A percentile compares a stretch with the other conserved stretches of the same genome.
phyloP scores from a whole-genome alignment of 2,888 invertebrate species.

The Euclidia mi region DNA sequence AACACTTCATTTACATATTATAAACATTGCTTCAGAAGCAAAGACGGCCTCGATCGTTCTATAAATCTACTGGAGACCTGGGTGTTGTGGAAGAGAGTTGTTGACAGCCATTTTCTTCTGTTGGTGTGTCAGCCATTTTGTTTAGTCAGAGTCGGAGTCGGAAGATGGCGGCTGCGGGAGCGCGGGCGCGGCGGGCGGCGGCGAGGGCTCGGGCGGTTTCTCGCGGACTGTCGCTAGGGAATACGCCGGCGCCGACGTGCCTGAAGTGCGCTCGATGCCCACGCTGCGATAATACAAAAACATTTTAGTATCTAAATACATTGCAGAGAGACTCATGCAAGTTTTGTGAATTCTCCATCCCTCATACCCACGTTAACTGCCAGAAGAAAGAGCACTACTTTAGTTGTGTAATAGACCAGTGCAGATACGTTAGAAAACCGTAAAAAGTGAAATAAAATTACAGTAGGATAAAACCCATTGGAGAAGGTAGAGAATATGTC shows the following conservation, averaged over 20 bases:
- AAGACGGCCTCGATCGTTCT: neutral
- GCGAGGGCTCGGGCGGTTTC: constrained; percentile 50
- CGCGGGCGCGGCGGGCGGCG: constrained; percentile 53
- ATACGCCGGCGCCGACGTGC: constrained; percentile 79
- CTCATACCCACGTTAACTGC: no score
- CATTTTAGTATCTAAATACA: neutral
- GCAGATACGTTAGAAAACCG: no score
- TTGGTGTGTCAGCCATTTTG: neutral
- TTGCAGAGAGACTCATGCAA: no score
- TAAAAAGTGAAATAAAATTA: no score
- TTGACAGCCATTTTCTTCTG: no score
- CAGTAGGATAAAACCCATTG: no score
- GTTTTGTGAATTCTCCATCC: no score
- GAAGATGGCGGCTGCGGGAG: constrained; percentile 77
- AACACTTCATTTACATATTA: no score
- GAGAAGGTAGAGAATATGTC: no score
- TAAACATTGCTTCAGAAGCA: neutral
- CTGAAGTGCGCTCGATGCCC: constrained; percentile 95
- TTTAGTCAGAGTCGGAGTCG: constrained; percentile 83
- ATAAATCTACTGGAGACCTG: neutral
- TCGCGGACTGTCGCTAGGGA: constrained; percentile 67
- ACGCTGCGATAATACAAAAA: constrained; percentile 83
- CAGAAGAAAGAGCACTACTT: no score
- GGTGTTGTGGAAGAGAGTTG: no score
- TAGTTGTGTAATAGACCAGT: no score